phyloP scores from a whole-genome alignment of 2,113 vertebrate genomes.

The Machaerirhynchus nigripectus region DNA sequence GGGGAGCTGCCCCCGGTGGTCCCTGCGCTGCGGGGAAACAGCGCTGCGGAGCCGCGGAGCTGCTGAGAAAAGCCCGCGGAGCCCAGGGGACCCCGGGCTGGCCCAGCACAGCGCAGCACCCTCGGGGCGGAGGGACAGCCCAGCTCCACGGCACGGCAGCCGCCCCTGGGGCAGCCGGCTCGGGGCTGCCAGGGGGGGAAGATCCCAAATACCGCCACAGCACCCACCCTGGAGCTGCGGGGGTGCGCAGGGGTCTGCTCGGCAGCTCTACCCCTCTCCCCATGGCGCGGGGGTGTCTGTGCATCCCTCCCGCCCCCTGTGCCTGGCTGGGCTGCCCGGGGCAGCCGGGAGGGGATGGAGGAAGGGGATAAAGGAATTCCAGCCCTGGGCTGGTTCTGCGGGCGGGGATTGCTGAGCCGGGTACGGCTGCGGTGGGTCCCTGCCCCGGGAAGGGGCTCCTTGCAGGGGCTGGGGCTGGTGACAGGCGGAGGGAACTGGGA shows the following conservation, averaged over 20 bases:
- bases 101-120: not conserved
- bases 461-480: not conserved
- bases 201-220: fast-evolving
- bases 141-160: not conserved
- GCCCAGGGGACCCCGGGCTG: no score
- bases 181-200: not conserved
- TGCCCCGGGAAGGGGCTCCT: not conserved
- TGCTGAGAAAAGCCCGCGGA: fast-evolving
- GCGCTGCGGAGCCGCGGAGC: not conserved
- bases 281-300: fast-evolving
- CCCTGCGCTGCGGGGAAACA: not conserved
- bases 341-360: no score
- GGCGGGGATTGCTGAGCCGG: not conserved
- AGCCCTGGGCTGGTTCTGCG: not conserved
- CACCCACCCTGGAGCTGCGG: not conserved
- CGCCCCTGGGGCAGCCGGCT: fast-evolving
- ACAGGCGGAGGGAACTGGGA: not conserved
- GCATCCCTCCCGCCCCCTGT: fast-evolving
- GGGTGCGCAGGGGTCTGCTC: not conserved
- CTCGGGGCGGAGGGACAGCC: not conserved
- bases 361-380: not conserved
- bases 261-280: fast-evolving
- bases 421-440: not conserved
- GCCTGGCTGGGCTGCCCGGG: fast-evolving
- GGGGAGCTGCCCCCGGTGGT: not conserved